Evolutionary conservation across 2,888 invertebrate genomes (phyloP).

Genomic region (Mylabris sibirica): DNA sequence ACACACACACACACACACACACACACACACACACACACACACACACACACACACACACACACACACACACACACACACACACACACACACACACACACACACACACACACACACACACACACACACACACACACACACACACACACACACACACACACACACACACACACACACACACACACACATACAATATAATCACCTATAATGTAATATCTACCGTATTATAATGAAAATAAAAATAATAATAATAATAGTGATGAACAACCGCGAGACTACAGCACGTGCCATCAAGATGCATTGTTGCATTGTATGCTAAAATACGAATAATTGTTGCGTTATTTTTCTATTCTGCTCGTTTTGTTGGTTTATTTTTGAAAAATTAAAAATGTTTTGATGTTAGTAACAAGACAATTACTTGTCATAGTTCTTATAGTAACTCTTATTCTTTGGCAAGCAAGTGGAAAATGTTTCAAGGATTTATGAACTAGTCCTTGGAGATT

Average conservation of each 20-base stretch:
- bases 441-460: no score
- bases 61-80: slow-evolving; percentile 17
- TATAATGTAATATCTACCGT: slow-evolving; percentile 11
- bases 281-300: background rate
- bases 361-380: background rate
- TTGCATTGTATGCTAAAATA: background rate
- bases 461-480: no score
- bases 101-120: slow-evolving; percentile 18
- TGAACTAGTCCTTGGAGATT: no score
- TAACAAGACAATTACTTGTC: no score
- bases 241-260: background rate
- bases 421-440: no score
- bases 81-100: slow-evolving; percentile 12
- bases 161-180: slow-evolving; percentile 17
- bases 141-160: slow-evolving; percentile 14
- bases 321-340: background rate
- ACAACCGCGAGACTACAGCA: background rate
- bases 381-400: background rate
- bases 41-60: slow-evolving; percentile 12
- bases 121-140: slow-evolving; percentile 11
- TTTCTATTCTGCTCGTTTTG: background rate
- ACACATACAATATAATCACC: slow-evolving; percentile 21
- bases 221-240: background rate
- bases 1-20: slow-evolving; percentile 14
- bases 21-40: slow-evolving; percentile 17